Conservation (phyloP, 2,888 invertebrate genomes). For the Girardia tigrina region DNA sequence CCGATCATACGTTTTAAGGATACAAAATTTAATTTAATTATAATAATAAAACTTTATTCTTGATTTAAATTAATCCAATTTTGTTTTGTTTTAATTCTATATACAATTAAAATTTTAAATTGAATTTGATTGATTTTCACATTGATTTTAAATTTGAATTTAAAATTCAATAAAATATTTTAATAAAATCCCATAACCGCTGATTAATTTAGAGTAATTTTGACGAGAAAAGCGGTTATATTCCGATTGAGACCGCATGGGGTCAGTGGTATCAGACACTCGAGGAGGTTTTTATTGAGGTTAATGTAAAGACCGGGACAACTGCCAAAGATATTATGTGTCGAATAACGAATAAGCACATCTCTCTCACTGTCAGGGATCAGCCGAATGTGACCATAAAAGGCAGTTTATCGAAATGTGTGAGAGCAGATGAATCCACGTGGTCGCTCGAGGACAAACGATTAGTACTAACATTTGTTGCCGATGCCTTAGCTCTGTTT, state of each 20-base stretch:
- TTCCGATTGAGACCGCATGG: slow-evolving; percentile 52
- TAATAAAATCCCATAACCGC: too few relatives aligned
- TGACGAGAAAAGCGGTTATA: slow-evolving; percentile 53
- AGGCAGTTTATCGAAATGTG: slow-evolving; percentile 50
- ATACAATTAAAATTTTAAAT: too few relatives aligned
- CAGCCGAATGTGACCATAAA: slow-evolving; percentile 39
- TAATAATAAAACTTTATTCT: too few relatives aligned
- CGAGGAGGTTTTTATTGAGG: slow-evolving; percentile 52
- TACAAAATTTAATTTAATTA: too few relatives aligned
- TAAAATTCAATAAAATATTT: too few relatives aligned
- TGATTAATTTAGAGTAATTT: slow-evolving; percentile 46
- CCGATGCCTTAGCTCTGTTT: too few relatives aligned
- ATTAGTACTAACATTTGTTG: slow-evolving; percentile 25
- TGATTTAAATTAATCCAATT: too few relatives aligned
- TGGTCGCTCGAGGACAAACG: slow-evolving; percentile 51
- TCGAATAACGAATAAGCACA: slow-evolving; percentile 46
- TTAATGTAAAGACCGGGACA: slow-evolving; percentile 48
- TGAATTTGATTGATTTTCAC: too few relatives aligned
- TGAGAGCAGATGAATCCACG: slow-evolving; percentile 52
- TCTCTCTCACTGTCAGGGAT: slow-evolving; percentile 42
- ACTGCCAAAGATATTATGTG: slow-evolving; percentile 50
- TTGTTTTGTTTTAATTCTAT: too few relatives aligned
- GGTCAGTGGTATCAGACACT: slow-evolving; percentile 56
- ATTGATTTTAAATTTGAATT: too few relatives aligned
- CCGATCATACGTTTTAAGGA: too few relatives aligned